Evolutionary conservation across 2,888 invertebrate species (phyloP), one percentile per base, ranked within the genome.

Genomic region (Trachelus troglodyta): DNA sequence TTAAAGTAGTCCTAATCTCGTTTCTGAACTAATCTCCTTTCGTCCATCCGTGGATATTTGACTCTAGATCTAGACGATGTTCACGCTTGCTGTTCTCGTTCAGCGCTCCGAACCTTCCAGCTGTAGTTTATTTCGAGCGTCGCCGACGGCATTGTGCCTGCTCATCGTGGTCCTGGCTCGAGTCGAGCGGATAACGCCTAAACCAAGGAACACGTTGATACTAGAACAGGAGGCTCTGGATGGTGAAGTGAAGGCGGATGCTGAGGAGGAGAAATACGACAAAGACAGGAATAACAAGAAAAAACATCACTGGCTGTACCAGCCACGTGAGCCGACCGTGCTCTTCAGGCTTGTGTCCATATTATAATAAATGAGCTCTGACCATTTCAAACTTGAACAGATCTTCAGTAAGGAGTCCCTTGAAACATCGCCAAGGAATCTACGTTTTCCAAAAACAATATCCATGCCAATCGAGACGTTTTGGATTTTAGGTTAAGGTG

Each of bases 61-160:
- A 40, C 15, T 40, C 40, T 40, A 40, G 6, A 15, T 40, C 40
- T 40, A 40, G 15, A 40, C 40, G 40, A 15, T 4, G 1, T 40
- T 15, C 40, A 15, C 40, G 15, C 40, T 40, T 69, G 69, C 69
- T 69, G 69, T 6, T 33, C 69, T 4, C 69, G 69, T 71, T 74
- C 74, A 37, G 76, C 75, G 56, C 56, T 79, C 73, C 73, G 75
- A 79, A 75, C 35, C 40, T 69, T 80, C 80, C 80, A 80, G 80
- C 79, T 80, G 79, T 74, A 77, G 79, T 80, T 80, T 80, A 80
- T 80, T 80, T 80, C 76, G 76, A 75, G 79, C 76, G 75, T 77
- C 79, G 79, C 80, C 74, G 69, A 75, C 75, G 79, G 69, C 75
- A 69, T 77, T n/a, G 69, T 12, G 34, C 31, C 56, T 30, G 74